These are phyloP conservation scores for Troides oblongomaculatus DNA, from an alignment of 2,888 invertebrate genomes.

Conservation along the genomic window DNA sequence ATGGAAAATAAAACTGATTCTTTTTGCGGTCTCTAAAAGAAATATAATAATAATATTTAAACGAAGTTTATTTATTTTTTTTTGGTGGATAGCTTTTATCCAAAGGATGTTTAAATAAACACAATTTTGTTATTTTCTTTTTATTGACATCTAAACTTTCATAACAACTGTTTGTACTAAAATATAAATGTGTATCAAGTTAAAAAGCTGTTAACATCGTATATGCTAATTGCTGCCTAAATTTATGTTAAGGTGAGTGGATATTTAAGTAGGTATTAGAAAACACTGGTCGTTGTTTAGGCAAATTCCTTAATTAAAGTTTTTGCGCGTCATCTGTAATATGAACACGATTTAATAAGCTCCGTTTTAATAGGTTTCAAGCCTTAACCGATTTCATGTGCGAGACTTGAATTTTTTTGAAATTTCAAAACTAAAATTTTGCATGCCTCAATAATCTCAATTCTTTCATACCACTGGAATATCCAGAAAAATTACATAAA, in stretches of 20 bases:
- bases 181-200: constrained; percentile 76
- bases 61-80: too few species aligned
- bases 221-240: constrained; percentile 62
- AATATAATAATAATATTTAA: too few species aligned
- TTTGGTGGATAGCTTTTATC: too few species aligned
- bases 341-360: constrained; percentile 52
- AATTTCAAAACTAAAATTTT: constrained; percentile 32
- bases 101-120: constrained; percentile 40
- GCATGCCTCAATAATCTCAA: constrained; percentile 34
- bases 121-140: constrained; percentile 51
- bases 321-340: constrained; percentile 32
- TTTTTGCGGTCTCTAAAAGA: too few species aligned
- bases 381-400: constrained; percentile 31
- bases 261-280: constrained; percentile 44
- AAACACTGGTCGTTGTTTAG: constrained; percentile 34
- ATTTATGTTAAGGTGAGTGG: constrained; percentile 66
- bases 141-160: constrained; percentile 79
- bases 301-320: constrained; percentile 22
- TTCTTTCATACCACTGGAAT: constrained; percentile 42
- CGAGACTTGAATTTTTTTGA: constrained; percentile 10
- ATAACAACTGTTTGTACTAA: constrained; percentile 79
- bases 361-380: constrained; percentile 44
- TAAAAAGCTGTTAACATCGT: constrained; percentile 70
- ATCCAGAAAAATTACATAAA: constrained; percentile 55
- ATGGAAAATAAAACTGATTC: too few species aligned